phyloP scores from a whole-genome alignment of 2,797 vertebrate genomes.

The Percopsis omiscomaycus region DNA sequence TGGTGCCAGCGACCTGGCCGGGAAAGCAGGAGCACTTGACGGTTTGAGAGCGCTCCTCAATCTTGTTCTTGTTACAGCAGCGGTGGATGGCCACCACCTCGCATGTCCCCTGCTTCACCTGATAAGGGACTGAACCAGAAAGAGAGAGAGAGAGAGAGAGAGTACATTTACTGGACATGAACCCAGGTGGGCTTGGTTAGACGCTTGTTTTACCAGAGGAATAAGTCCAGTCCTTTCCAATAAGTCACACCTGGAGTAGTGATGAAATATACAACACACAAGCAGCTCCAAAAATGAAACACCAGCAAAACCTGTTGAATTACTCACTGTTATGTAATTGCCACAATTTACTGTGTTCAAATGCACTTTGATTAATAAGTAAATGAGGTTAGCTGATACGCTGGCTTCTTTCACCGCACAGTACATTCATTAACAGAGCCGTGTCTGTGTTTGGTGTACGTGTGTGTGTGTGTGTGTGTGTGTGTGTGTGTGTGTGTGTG shows the following conservation, averaged over 20 bases:
- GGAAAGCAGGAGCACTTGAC: slow-evolving; percentile 98
- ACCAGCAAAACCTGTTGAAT: slow-evolving; percentile 40
- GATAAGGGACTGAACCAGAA: slow-evolving; percentile 80
- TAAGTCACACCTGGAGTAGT: too few species aligned
- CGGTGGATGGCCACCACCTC: slow-evolving; percentile 93
- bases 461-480: too few species aligned
- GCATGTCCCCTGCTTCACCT: slow-evolving; percentile 94
- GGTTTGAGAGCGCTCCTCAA: slow-evolving; percentile 94
- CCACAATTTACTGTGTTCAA: slow-evolving; percentile 45
- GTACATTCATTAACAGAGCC: slow-evolving; percentile 58
- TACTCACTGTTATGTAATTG: slow-evolving; percentile 54
- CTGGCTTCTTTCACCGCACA: slow-evolving; percentile 52
- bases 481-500: too few species aligned
- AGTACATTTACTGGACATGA: too few species aligned
- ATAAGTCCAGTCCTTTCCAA: too few species aligned
- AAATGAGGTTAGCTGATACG: slow-evolving; percentile 52
- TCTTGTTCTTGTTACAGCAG: slow-evolving; percentile 97
- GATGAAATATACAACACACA: neutral
- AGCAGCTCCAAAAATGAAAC: slow-evolving; percentile 41
- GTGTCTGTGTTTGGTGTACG: slow-evolving; percentile 1
- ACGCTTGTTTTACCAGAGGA: too few species aligned
- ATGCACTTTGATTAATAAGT: slow-evolving; percentile 48
- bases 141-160: too few species aligned
- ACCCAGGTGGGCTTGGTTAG: too few species aligned
- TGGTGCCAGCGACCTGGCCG: slow-evolving; percentile 94